Evolutionary conservation across 2,888 invertebrate species (phyloP).

Genomic region (Acronicta psi): DNA sequence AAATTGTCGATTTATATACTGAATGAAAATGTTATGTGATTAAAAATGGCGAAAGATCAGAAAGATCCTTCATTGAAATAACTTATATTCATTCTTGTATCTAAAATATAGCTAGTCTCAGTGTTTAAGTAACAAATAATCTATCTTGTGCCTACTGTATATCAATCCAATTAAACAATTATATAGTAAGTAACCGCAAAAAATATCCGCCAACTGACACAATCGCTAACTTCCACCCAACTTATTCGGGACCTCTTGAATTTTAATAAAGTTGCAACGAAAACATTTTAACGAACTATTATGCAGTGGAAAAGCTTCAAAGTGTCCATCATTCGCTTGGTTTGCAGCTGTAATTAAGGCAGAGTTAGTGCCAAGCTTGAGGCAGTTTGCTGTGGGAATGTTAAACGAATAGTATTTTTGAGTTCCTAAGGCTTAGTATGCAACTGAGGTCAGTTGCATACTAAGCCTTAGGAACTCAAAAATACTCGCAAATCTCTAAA

Average conservation of each 20-base stretch:
- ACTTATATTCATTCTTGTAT: too few relatives aligned
- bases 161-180: not conserved
- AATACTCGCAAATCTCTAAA: too few relatives aligned
- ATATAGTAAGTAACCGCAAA: not conserved
- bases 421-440: not conserved
- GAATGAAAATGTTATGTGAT: not conserved
- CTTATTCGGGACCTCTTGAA: slow-evolving; percentile 39
- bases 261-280: slow-evolving; percentile 47
- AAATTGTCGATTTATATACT: not conserved
- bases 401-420: slow-evolving; percentile 21
- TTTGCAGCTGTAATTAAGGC: slow-evolving; percentile 42
- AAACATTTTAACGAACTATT: slow-evolving; percentile 49
- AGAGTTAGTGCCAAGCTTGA: slow-evolving; percentile 36
- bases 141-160: not conserved
- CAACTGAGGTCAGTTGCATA: not conserved
- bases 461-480: too few relatives aligned
- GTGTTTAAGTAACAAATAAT: too few relatives aligned
- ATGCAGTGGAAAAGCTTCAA: slow-evolving; percentile 40
- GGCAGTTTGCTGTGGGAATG: slow-evolving; percentile 10
- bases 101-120: too few relatives aligned
- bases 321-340: slow-evolving; percentile 44
- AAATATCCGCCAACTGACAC: slow-evolving; percentile 2
- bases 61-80: too few relatives aligned
- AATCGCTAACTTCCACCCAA: slow-evolving; percentile 18
- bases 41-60: too few relatives aligned